Percentiles rank a stretch among this genome's conserved stretches.
Evolutionary conservation across 2,113 vertebrate genomes (phyloP).

Genomic region (Chloroceryle aenea): DNA sequence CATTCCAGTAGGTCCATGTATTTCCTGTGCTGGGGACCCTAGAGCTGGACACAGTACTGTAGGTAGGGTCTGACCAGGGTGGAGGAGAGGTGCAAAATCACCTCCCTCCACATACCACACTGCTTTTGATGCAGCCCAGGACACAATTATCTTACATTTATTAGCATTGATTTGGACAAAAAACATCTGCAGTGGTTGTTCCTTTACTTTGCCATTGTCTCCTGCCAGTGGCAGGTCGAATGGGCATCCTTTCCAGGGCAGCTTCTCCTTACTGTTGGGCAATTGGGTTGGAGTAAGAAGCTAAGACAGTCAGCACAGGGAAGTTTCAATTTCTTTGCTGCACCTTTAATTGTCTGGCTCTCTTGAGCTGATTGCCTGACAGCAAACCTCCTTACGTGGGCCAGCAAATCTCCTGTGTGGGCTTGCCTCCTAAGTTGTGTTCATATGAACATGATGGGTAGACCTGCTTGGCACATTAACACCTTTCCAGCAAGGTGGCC

Average conservation of each 20-base stretch:
- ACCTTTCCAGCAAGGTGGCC: not conserved
- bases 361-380: not conserved
- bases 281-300: not conserved
- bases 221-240: not conserved
- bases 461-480: not conserved
- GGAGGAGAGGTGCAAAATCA: not conserved
- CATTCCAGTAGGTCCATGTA: not conserved
- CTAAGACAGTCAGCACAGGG: not conserved
- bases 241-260: rapidly evolving
- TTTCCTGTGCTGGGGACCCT: not conserved
- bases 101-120: not conserved
- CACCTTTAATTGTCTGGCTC: not conserved
- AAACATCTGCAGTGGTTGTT: not conserved
- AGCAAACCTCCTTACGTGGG: not conserved
- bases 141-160: not conserved
- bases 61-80: not conserved
- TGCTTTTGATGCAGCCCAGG: not conserved
- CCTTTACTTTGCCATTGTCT: not conserved
- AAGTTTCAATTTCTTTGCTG: not conserved
- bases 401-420: not conserved
- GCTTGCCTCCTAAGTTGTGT: not conserved
- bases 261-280: not conserved
- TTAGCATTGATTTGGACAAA: not conserved
- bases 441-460: not conserved
- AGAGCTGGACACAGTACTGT: not conserved